Base-by-base conservation (phyloP, 1,140 invertebrate genomes). In the Drosophila trapezifrons region DNA sequence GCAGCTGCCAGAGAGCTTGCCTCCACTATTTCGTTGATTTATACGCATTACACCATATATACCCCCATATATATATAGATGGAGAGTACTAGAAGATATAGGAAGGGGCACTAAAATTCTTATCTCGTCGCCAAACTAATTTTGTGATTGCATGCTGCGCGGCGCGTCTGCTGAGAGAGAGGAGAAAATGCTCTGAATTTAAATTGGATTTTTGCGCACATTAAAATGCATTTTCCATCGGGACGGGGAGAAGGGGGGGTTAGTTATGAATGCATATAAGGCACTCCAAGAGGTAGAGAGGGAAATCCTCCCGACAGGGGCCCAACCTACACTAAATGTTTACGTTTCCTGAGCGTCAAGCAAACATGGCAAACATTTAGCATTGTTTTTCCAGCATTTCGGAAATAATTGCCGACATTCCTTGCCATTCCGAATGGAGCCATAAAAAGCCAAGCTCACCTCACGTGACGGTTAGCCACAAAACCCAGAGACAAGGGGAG, bases 231-330 rank as follows among this genome's bases (percentile, higher is more conserved):
- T 89, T 89, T 76, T 89, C 65, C 80, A 80, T 80, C 56, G 58
- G 59, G 32, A 5, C 12, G 32, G 8, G 0, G 18, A 20, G 7
- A 2, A 20, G 7, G 47, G 27, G 49, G 49, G 18, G 85, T 80
- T 89, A 89, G 85, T 90, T 90, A 89, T 89, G 84, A 89, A 89
- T 89, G 85, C 85, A 89, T 89, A 89, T 89, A 80, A 80, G 81
- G 51, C 42, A 56, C 70, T 74, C 46, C 5, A 2, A 1, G 20
- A 13, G 38, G 17, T 12, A 13, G 52, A 8, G 12, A 35, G 40
- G 38, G 49, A n/a, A 43, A 43, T 35, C n/a, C 56, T 25, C 13
- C 15, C 7, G 13, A 6, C 13, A 15, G 29, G 18, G 7, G 20
- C 7, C n/a, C n/a, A 4, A 43, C 18, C 55, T 86, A 84, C 77